These are phyloP conservation scores for Ageneiosus marmoratus DNA, from an alignment of 2,113 vertebrate genomes.

Conservation along the genomic window DNA sequence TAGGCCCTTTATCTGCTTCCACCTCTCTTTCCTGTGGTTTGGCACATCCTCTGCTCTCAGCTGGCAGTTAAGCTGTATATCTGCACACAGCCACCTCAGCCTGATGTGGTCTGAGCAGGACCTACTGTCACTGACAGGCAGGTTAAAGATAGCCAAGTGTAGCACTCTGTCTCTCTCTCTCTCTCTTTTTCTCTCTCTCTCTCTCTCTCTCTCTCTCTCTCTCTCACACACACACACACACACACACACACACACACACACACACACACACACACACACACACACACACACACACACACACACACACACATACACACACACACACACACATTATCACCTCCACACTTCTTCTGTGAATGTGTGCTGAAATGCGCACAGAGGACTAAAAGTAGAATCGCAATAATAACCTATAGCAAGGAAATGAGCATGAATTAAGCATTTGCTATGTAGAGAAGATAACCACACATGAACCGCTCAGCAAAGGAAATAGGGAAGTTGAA, in stretches of 20 bases:
- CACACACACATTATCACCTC: constrained; percentile 57
- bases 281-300: neutral
- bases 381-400: neutral
- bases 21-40: constrained; percentile 50
- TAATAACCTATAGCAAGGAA: neutral
- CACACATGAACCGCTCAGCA: neutral
- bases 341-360: constrained; percentile 59
- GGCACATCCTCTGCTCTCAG: constrained; percentile 47
- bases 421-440: constrained; percentile 8
- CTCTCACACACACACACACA: too few relatives aligned
- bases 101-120: constrained; percentile 34
- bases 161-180: constrained; percentile 15
- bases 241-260: neutral
- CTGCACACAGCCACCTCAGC: constrained; percentile 47
- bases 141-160: constrained; percentile 64
- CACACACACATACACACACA: constrained; percentile 45
- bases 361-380: neutral
- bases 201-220: too few relatives aligned
- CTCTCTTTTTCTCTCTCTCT: too few relatives aligned
- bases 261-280: neutral
- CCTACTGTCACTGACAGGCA: constrained; percentile 55
- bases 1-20: constrained; percentile 39
- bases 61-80: constrained; percentile 45
- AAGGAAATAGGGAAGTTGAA: neutral
- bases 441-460: constrained; percentile 8